Conservation (phyloP, 1,140 invertebrate species). For the Pissodes strobi region DNA sequence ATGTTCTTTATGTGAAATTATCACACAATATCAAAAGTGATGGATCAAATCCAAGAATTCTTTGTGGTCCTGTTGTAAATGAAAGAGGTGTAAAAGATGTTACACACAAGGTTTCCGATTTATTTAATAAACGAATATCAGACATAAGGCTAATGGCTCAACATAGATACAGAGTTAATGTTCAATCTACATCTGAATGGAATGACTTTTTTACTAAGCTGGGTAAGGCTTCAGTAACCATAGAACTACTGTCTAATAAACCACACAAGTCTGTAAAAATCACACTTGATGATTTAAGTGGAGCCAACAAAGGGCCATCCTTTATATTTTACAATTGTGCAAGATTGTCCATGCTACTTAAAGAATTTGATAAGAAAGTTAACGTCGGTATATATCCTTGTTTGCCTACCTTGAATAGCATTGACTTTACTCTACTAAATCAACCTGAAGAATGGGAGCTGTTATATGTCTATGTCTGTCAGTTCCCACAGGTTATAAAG, state of each 20-base stretch:
- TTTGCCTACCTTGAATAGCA: constrained; percentile 59
- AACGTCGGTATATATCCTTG: constrained; percentile 59
- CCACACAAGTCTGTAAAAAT: constrained; percentile 49
- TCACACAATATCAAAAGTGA: constrained; percentile 28
- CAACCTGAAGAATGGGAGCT: constrained; percentile 76
- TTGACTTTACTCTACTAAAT: constrained; percentile 64
- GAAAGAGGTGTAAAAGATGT: constrained; percentile 41
- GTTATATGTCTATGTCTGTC: constrained; percentile 67
- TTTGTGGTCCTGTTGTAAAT: constrained; percentile 48
- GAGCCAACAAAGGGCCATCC: constrained; percentile 57
- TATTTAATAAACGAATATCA: constrained; percentile 59
- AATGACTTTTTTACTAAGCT: constrained; percentile 56
- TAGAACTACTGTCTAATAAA: constrained; percentile 69
- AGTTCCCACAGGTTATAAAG: constrained; percentile 64
- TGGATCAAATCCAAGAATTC: constrained; percentile 8
- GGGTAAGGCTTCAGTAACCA: constrained; percentile 64
- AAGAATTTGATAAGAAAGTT: constrained; percentile 63
- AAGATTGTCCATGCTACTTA: constrained; percentile 65
- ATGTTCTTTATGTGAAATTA: constrained; percentile 12
- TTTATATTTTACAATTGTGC: constrained; percentile 77
- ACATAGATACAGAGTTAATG: constrained; percentile 64
- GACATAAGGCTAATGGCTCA: constrained; percentile 65
- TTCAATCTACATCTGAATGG: constrained; percentile 37
- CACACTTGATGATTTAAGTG: constrained; percentile 48
- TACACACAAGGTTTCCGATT: constrained; percentile 18